These are phyloP conservation scores for Tanypteryx hageni DNA, from an alignment of 2,888 invertebrate species.

Conservation along the genomic window DNA sequence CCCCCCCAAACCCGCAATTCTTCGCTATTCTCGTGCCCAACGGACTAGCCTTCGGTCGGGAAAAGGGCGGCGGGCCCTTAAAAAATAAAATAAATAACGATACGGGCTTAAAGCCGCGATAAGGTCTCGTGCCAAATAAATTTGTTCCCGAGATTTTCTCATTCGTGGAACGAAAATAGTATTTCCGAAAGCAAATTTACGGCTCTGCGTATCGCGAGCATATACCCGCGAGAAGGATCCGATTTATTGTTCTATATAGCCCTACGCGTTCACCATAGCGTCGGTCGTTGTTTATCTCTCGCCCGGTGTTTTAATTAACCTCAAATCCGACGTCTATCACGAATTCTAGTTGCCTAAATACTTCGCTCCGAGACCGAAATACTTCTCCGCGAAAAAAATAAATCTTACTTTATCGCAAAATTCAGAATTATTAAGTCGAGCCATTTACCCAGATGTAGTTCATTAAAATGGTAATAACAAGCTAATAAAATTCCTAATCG, in stretches of 20 bases:
- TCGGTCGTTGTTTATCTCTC: neutral
- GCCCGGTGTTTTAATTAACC: neutral
- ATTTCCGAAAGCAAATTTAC: neutral
- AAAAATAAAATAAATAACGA: constrained; percentile 25
- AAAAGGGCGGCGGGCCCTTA: constrained; percentile 29
- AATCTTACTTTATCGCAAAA: no score
- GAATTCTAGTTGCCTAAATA: neutral
- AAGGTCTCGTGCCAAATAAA: constrained; percentile 49
- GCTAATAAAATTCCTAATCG: neutral
- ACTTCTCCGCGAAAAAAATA: no score
- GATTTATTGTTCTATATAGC: neutral
- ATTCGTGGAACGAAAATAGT: neutral
- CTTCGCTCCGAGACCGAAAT: no score
- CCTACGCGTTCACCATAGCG: neutral
- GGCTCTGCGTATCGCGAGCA: neutral
- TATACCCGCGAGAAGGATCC: neutral
- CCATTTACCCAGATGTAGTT: neutral
- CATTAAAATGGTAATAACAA: neutral
- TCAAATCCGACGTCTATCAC: neutral
- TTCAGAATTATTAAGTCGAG: no score
- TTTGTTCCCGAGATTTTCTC: constrained; percentile 31
- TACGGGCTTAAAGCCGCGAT: constrained; percentile 49
- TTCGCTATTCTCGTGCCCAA: neutral
- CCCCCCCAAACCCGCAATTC: neutral
- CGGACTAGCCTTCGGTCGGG: neutral